A percentile compares a stretch with the other conserved stretches of the same genome.
Conservation (phyloP, 1,140 invertebrate species). For the Drosophila ironensis region DNA sequence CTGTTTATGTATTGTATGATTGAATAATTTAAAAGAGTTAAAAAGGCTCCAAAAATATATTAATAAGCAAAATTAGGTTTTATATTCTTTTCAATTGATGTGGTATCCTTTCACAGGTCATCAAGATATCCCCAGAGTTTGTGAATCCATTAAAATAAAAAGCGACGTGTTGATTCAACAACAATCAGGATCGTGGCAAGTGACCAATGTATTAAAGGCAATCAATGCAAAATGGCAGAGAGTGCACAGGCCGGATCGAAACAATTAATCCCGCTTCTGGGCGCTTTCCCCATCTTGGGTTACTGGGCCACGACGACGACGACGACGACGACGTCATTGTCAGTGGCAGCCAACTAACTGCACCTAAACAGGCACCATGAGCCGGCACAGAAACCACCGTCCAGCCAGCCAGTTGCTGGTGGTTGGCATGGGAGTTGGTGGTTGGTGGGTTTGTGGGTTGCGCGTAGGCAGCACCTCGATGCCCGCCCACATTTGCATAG, state of each 20-base stretch:
- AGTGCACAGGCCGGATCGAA: background rate
- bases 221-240: background rate
- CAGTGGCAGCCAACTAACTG: slow-evolving; percentile 50
- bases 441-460: slow-evolving; percentile 65
- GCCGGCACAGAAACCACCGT: slow-evolving; percentile 19
- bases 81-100: no score
- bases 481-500: slow-evolving; percentile 72
- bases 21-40: no score
- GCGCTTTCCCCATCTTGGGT: slow-evolving; percentile 37
- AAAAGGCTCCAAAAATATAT: no score
- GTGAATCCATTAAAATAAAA: no score
- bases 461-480: slow-evolving; percentile 67
- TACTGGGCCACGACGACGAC: slow-evolving; percentile 66
- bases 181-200: no score
- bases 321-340: slow-evolving; percentile 25
- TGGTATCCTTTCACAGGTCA: no score
- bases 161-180: background rate
- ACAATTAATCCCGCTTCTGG: slow-evolving; percentile 18
- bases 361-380: slow-evolving; percentile 56
- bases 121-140: no score
- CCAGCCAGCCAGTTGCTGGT: slow-evolving; percentile 34
- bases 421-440: no score
- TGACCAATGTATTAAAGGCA: no score
- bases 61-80: no score
- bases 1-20: no score